phyloP scores from a whole-genome alignment of 35 echinoderm and acorn worm genomes.

The Heliocidaris tuberculata region DNA sequence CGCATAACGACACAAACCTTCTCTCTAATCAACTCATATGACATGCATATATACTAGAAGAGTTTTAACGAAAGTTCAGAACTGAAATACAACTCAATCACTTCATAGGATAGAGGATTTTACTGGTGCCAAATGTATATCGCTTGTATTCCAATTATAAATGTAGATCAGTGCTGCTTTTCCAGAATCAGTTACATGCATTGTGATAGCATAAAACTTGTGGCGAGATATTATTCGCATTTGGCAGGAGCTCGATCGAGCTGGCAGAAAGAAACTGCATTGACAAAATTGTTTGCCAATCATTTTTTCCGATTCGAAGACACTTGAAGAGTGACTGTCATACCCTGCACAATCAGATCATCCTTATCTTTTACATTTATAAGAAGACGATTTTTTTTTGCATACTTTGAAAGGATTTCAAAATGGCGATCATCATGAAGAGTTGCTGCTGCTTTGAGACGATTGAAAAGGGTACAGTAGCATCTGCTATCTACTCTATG shows the following conservation, averaged over 20 bases:
- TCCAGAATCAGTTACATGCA: not conserved
- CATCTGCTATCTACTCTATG: slow-evolving; percentile 2
- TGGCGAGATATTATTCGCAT: not conserved
- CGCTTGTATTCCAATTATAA: not conserved
- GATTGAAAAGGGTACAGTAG: not conserved
- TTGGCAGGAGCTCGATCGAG: not conserved
- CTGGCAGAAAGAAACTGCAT: not conserved
- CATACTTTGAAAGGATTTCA: not conserved
- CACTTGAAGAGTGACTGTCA: not conserved
- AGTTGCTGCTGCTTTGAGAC: slow-evolving; percentile 31
- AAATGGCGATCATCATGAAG: slow-evolving; percentile 30
- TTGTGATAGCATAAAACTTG: not conserved
- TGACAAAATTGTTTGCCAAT: not conserved
- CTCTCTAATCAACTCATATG: not conserved
- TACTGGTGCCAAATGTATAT: slow-evolving; percentile 26
- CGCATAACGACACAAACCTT: not conserved
- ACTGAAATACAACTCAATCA: not conserved
- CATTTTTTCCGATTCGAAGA: not conserved
- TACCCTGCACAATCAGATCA: not conserved
- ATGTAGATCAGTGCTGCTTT: not conserved
- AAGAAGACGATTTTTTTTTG: not conserved
- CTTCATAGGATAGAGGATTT: not conserved
- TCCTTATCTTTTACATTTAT: not conserved
- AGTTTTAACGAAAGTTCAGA: not conserved
- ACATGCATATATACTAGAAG: not conserved